Evolutionary conservation across 2,797 vertebrate genomes (phyloP), one percentile per base, ranked within the genome.

Genomic region (Melopsittacus undulatus): DNA sequence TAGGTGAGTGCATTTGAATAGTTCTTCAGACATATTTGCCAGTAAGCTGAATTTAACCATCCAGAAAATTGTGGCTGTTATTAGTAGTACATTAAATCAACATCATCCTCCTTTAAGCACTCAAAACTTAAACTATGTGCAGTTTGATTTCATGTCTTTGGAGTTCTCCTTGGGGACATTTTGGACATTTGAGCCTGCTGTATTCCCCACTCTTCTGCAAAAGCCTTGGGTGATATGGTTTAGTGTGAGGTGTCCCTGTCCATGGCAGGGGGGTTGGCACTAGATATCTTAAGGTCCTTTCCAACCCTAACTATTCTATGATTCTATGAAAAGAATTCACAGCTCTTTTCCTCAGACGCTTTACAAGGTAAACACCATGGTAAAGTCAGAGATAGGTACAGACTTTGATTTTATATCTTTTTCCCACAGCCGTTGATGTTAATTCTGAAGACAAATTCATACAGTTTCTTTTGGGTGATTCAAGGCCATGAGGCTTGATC

Each of bases 381-480:
- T 40, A 11, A 34, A 90, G 48, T 38, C 75, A 82, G 46, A 45
- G 40, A 46, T 45, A 48, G 0, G 0, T 36, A 52, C 5, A 0
- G 49, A 38, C 76, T 92, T 86, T 84, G 27, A 87, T 83, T 74
- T 91, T 20, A 13, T 78, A 7, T 3, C 70, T 86, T 56, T 88
- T 88, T 5, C 63, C 15, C 32, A 63, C 63, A 84, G 34, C 59
- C 38, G 90, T 92, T 84, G 48, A 45, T 86, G 52, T 79, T 96
- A 84, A 84, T 87, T 94, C 77, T 26, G 42, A 81, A 89, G 80
- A 76, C 32, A 87, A 90, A 92, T 84, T 89, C 84, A 62, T 84
- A 52, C 20, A 20, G 59, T 70, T 90, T 87, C 87, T 94, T 89
- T 67, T 52, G 67, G 83, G 80, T 61, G 7, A 48, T 82, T 90